Conservation (phyloP, 2,888 invertebrate genomes). For the Calephelis perditalis region DNA sequence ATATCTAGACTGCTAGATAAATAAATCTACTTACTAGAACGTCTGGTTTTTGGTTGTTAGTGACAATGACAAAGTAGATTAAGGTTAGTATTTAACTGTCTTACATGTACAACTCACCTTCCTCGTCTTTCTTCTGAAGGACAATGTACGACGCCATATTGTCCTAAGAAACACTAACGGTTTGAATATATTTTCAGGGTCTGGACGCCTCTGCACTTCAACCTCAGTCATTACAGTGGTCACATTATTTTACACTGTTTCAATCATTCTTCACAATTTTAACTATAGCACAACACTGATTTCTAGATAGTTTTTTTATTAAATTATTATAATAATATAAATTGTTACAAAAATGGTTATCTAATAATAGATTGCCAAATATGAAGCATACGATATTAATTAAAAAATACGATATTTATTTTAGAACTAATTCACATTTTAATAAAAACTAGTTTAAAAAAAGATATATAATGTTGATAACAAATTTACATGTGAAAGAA, state of each 20-base stretch:
- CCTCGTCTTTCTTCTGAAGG: conserved; percentile 49
- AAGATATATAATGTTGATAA: too few species aligned
- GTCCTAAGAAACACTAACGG: conserved; percentile 53
- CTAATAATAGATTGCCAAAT: too few species aligned
- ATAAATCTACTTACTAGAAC: too few species aligned
- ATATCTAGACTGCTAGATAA: too few species aligned
- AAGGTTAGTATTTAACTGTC: too few species aligned
- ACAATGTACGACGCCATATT: conserved; percentile 63
- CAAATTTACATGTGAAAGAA: too few species aligned
- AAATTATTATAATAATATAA: background rate
- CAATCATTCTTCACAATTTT: conserved; percentile 27
- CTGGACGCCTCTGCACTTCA: conserved; percentile 52
- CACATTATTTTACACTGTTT: conserved; percentile 9
- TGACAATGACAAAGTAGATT: too few species aligned
- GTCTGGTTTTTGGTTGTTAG: too few species aligned
- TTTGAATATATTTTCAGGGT: conserved; percentile 45
- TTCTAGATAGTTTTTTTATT: background rate
- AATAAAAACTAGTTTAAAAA: too few species aligned
- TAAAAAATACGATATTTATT: too few species aligned
- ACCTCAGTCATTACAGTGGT: conserved; percentile 60
- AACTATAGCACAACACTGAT: conserved; percentile 22
- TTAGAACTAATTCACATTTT: too few species aligned
- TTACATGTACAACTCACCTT: conserved; percentile 47
- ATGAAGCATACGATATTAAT: too few species aligned
- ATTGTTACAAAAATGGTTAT: background rate